Evolutionary conservation across 1,140 invertebrate genomes (phyloP).

Genomic region (Phenacoccus solenopsis): DNA sequence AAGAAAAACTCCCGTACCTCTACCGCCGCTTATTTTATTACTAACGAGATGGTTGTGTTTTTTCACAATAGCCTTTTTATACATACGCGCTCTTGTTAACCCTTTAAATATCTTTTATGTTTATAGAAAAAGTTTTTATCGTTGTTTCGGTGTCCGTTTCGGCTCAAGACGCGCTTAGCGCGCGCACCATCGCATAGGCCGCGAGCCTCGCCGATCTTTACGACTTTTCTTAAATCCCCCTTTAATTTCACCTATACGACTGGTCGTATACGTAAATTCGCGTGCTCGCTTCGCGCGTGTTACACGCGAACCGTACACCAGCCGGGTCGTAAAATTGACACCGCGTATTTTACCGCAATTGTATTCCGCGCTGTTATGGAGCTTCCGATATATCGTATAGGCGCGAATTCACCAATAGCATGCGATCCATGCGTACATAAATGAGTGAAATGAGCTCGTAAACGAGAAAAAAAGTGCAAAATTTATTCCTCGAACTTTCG

Average conservation of each 20-base stretch:
- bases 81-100: conserved; percentile 10
- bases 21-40: conserved; percentile 16
- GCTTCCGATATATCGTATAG: too few relatives aligned
- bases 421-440: too few relatives aligned
- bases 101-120: conserved; percentile 16
- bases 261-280: too few relatives aligned
- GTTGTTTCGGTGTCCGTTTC: conserved; percentile 9
- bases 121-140: conserved; percentile 18
- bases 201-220: neutral
- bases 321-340: neutral
- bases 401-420: too few relatives aligned
- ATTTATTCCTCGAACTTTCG: too few relatives aligned
- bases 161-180: neutral
- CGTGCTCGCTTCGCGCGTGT: neutral
- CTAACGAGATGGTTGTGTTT: conserved; percentile 11
- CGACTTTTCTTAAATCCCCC: neutral
- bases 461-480: too few relatives aligned
- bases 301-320: neutral
- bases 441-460: too few relatives aligned
- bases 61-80: neutral
- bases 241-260: neutral
- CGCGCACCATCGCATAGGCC: neutral
- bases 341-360: too few relatives aligned
- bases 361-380: too few relatives aligned
- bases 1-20: neutral